Conservation (phyloP, 2,888 invertebrate genomes). For the Sarcophaga subvicina region DNA sequence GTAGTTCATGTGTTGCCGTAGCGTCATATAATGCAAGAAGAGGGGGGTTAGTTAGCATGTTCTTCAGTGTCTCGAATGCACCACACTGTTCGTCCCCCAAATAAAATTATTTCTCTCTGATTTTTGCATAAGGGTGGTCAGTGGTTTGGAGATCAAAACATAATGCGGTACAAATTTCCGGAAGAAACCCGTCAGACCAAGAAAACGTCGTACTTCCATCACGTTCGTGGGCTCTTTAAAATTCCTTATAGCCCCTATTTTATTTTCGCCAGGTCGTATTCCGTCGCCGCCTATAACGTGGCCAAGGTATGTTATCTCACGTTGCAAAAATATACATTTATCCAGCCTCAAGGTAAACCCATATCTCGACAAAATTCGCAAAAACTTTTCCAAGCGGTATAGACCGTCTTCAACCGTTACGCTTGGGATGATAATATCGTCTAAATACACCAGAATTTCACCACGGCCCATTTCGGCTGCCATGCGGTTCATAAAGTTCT, state of each 20-base stretch:
- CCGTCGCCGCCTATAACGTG: constrained; percentile 27
- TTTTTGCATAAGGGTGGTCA: constrained; percentile 12
- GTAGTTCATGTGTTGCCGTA: constrained; percentile 41
- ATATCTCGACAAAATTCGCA: neutral
- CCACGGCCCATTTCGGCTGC: constrained; percentile 11
- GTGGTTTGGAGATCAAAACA: constrained; percentile 15
- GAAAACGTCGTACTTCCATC: constrained; percentile 27
- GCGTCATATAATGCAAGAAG: constrained; percentile 38
- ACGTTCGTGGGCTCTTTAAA: constrained; percentile 19
- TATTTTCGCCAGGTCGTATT: constrained; percentile 21
- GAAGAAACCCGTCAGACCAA: constrained; percentile 42
- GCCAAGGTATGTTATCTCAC: constrained; percentile 33
- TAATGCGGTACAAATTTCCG: constrained; percentile 46
- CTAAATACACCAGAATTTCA: neutral
- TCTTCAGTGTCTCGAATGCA: constrained; percentile 31
- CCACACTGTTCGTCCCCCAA: constrained; percentile 22
- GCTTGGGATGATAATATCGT: neutral
- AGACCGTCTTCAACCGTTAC: neutral
- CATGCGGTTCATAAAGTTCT: constrained; percentile 4
- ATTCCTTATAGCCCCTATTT: constrained; percentile 11
- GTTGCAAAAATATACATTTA: constrained; percentile 20
- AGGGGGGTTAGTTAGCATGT: constrained; percentile 32
- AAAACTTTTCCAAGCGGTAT: neutral
- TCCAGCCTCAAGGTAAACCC: constrained; percentile 7
- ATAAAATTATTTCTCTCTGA: constrained; percentile 35